Evolutionary conservation across 2,888 invertebrate species (phyloP), one percentile per base, ranked within the genome.

Genomic region (Nemoura dubitans): DNA sequence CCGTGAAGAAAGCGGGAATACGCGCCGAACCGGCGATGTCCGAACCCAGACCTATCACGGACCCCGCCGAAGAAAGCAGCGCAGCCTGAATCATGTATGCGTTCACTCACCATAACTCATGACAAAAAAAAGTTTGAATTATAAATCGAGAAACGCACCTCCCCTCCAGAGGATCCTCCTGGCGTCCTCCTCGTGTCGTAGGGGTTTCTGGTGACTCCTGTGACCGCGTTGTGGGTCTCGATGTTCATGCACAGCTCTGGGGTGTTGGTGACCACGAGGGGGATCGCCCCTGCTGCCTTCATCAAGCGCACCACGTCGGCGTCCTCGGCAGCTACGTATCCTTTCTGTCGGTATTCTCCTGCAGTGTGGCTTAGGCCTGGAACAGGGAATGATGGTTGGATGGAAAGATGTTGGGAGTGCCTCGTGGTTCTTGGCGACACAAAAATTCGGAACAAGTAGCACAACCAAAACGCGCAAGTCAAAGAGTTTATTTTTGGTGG

Each of bases 1-100:
- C 98, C 91, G 95, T 96, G 91, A 96, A 97, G 88, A 96, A 94
- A n/a, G 96, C 94, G 0, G 98, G 98, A 90, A 98, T 92, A 42
- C 98, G 93, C 89, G 98, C 96, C 84, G 97, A 97, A 84, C 98
- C 98, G 7, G 95, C 97, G 89, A 98, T 94, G 91, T 98, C 98
- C 0, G 97, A 97, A 2, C 97, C 96, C 89, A 98, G 92, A 87
- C 97, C 96, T 89, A 97, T 93, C 0, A 96, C 91, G 0, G 96
- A 95, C 21, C 96, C 97, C 21, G 95, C 97, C 86, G 95, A 92
- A 0, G 95, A 95, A 84, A 97, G 91, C 29, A 97, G 91, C 2
- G 96, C 95, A 0, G 93, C 95, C 95, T 96, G 89, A 36, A n/a
- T n/a, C n/a, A n/a, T n/a, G n/a, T n/a, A n/a, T n/a, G n/a, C n/a